Evolutionary conservation across 2,888 invertebrate species (phyloP), one percentile per base, ranked within the genome.

Genomic region (Linyphia triangularis): DNA sequence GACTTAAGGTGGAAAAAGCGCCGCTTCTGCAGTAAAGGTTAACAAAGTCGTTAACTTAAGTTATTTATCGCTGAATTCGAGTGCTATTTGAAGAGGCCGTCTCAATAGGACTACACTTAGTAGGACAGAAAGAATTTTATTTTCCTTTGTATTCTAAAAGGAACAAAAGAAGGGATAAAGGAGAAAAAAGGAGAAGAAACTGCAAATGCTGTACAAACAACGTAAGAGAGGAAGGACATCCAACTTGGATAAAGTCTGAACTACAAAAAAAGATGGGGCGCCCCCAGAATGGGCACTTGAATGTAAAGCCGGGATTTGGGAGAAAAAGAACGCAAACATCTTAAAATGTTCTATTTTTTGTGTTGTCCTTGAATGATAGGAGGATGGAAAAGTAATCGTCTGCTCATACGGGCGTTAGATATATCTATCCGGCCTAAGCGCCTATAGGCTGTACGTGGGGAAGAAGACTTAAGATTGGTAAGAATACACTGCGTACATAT

Each of bases 1-100:
- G 61, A 61, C 13, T 40, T 26, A 43, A 77, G 69, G 69, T 72
- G 63, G 78, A 72, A 72, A 85, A 85, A 78, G 30, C n/a, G 69
- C 78, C 70, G 72, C 70, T 70, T 72, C 70, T 70, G 67, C 78
- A 70, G 78, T 63, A 43, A 72, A 72, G 61, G 79, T 85, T 85
- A 85, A 85, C 85, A 85, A 79, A 85, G 85, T 78, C 85, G 85
- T 85, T 85, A 85, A 85, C 85, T 78, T 85, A 16, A 78, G 79
- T 85, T 85, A 85, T 85, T 85, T 85, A 85, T 85, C 85, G 79
- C 78, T 40, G 78, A 78, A 78, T 72, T 43, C 78, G 33, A 63
- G 24, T 72, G 79, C 72, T 85, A 78, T 85, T 85, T 85, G 85
- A 79, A 72, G 85, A 85, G 63, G 72, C 61, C 70, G 37, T 40